These are phyloP conservation scores for Pseudochaenichthys georgianus DNA, from an alignment of 2,797 vertebrate genomes.

Conservation along the genomic window DNA sequence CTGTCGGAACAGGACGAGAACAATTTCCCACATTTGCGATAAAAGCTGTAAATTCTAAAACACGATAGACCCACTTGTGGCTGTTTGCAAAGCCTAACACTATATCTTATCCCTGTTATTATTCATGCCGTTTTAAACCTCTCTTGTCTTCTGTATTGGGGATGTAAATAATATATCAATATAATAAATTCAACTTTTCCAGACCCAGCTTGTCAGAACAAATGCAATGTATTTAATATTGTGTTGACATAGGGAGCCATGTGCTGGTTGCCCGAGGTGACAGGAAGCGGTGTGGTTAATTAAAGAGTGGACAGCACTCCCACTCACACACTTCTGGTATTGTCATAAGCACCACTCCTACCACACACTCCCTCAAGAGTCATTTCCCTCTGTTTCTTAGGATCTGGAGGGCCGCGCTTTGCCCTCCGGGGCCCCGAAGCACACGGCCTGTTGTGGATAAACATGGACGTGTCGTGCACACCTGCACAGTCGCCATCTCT, in stretches of 20 bases:
- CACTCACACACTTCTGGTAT: conserved; percentile 73
- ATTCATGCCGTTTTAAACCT: background rate
- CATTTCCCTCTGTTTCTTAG: conserved; percentile 74
- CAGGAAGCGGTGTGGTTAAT: conserved; percentile 72
- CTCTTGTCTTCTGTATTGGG: background rate
- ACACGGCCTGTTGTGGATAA: conserved; percentile 41
- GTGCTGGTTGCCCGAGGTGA: conserved; percentile 63
- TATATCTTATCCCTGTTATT: background rate
- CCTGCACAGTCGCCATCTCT: conserved; percentile 47
- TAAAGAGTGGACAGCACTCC: conserved; percentile 79
- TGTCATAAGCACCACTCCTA: conserved; percentile 78
- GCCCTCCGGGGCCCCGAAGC: conserved; percentile 43
- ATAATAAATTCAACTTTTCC: background rate
- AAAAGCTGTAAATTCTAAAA: background rate
- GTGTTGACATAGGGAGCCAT: conserved; percentile 47
- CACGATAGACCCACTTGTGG: background rate
- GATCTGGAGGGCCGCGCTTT: conserved; percentile 43
- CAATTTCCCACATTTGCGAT: background rate
- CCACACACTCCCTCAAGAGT: conserved; percentile 77
- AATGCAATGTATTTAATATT: conserved; percentile 20
- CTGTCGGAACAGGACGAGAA: background rate
- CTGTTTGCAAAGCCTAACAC: background rate
- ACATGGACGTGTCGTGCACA: conserved; percentile 9
- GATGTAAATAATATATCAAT: too few species aligned
- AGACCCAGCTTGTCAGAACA: background rate